phyloP scores from a whole-genome alignment of 2,888 invertebrate genomes.

The Trachelus troglodyta region DNA sequence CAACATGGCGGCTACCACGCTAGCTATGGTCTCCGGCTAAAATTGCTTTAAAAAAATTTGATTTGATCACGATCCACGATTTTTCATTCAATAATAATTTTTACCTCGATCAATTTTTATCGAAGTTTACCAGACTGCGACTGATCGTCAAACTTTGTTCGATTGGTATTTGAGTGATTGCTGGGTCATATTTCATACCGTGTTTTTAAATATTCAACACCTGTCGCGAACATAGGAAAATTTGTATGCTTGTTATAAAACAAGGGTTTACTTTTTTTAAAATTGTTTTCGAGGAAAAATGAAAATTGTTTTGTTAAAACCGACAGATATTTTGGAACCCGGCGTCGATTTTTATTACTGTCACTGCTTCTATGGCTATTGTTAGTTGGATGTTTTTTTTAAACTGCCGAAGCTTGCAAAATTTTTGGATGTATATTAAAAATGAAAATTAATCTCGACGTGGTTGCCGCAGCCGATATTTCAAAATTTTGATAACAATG shows the following conservation, averaged over 20 bases:
- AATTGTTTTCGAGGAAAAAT: not conserved
- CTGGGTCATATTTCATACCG: not conserved
- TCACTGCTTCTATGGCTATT: not conserved
- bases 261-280: not conserved
- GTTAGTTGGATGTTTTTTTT: not conserved
- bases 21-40: constrained; percentile 36
- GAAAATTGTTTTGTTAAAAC: not conserved
- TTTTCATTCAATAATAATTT: not conserved
- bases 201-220: not conserved
- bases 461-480: not conserved
- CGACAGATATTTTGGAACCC: not conserved
- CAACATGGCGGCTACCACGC: constrained; percentile 33
- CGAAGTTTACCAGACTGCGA: not conserved
- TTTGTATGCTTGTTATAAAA: not conserved
- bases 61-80: not conserved
- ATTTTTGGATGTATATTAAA: not conserved
- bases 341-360: not conserved
- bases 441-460: not conserved
- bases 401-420: not conserved
- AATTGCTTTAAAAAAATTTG: constrained; percentile 11
- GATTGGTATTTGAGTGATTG: not conserved
- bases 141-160: not conserved
- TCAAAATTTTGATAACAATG: not conserved
- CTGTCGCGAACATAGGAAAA: not conserved
- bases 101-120: not conserved